A percentile compares a stretch with the other conserved stretches of the same genome.
Conservation (phyloP, 2,888 invertebrate genomes). For the Drosophila phalerata region DNA sequence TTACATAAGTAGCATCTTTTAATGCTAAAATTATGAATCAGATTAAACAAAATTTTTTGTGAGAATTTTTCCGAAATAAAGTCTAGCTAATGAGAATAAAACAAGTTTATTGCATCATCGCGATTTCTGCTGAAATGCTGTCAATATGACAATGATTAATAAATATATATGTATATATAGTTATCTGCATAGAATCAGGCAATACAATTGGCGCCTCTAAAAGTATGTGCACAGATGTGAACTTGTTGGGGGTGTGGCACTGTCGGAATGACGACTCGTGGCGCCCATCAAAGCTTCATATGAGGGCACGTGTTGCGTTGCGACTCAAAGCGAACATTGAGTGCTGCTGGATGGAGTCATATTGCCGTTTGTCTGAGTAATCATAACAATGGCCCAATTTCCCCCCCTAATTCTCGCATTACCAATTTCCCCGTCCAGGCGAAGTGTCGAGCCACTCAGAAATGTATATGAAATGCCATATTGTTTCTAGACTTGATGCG, state of each 20-base stretch:
- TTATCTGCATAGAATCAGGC: slow-evolving; percentile 5
- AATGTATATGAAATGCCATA: slow-evolving; percentile 34
- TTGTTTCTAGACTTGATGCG: slow-evolving; percentile 47
- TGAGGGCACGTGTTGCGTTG: slow-evolving; percentile 34
- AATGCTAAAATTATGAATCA: not conserved
- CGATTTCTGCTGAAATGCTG: slow-evolving; percentile 6
- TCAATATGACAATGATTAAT: slow-evolving; percentile 13
- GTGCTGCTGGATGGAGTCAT: slow-evolving; percentile 16
- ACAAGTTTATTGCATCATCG: slow-evolving; percentile 52
- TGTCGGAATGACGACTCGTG: not conserved
- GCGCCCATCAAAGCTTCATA: not conserved
- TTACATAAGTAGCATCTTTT: not conserved
- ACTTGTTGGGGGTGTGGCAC: slow-evolving; percentile 10
- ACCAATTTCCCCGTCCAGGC: not conserved
- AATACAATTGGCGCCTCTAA: slow-evolving; percentile 11
- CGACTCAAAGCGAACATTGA: slow-evolving; percentile 10
- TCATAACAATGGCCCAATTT: slow-evolving; percentile 36
- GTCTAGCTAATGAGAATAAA: slow-evolving; percentile 17
- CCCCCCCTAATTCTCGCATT: not conserved
- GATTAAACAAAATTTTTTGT: not conserved
- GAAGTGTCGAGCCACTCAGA: not conserved
- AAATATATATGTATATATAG: not conserved
- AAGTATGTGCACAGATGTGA: slow-evolving; percentile 14
- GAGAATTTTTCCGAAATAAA: slow-evolving; percentile 13
- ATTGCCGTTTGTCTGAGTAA: slow-evolving; percentile 21